Evolutionary conservation across 2,888 invertebrate species (phyloP).

Genomic region (Parnassius mnemosyne): DNA sequence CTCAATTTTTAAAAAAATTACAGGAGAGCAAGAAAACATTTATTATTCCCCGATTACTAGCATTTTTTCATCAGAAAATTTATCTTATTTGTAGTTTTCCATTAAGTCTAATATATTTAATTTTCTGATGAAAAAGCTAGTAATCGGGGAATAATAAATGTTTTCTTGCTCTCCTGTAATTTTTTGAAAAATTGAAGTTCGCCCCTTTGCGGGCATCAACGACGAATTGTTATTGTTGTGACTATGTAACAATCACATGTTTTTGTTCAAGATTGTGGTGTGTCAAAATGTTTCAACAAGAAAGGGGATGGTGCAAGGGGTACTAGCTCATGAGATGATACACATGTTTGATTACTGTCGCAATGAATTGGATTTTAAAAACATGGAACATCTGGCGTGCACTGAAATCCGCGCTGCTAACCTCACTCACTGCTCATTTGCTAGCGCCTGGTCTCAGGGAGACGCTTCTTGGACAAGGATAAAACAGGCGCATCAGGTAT

Average conservation of each 20-base stretch:
- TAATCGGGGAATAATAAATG: too few species aligned
- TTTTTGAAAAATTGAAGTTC: too few species aligned
- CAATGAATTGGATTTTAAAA: slow-evolving; percentile 92
- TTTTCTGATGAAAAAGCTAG: too few species aligned
- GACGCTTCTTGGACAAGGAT: slow-evolving; percentile 87
- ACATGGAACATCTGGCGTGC: slow-evolving; percentile 95
- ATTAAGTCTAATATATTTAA: too few species aligned
- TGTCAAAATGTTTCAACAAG: slow-evolving; percentile 91
- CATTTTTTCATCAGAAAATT: too few species aligned
- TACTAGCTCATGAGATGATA: slow-evolving; percentile 94
- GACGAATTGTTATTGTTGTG: neutral
- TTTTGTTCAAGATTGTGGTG: slow-evolving; percentile 86
- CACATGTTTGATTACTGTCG: slow-evolving; percentile 98
- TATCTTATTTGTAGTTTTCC: too few species aligned
- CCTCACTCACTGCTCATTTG: slow-evolving; percentile 93
- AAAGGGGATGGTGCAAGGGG: slow-evolving; percentile 87
- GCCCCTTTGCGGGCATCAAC: too few species aligned
- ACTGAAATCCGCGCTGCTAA: slow-evolving; percentile 97
- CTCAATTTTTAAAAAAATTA: too few species aligned
- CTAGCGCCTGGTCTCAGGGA: slow-evolving; percentile 89
- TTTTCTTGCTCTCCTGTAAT: too few species aligned
- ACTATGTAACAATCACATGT: neutral
- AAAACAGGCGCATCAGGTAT: slow-evolving; percentile 88
- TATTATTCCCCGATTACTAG: too few species aligned
- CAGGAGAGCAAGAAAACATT: too few species aligned